phyloP scores from a whole-genome alignment of 2,888 invertebrate species.

The Perdita meconis region DNA sequence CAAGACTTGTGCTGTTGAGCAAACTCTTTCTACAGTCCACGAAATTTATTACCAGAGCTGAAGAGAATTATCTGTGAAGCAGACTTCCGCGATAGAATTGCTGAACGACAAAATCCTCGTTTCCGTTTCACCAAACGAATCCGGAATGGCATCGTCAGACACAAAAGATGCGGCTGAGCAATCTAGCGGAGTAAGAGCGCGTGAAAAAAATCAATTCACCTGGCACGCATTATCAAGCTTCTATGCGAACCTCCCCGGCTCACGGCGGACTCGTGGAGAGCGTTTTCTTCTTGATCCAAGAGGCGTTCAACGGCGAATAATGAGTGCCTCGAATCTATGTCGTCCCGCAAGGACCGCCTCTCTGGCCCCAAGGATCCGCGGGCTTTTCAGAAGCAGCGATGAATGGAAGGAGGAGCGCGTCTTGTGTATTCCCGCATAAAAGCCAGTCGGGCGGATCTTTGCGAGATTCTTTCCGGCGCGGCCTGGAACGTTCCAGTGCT shows the following conservation, averaged over 20 bases:
- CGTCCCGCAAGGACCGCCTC: conserved; percentile 19
- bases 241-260: neutral
- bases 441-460: conserved; percentile 46
- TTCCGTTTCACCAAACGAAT: neutral
- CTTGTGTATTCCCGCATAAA: conserved; percentile 45
- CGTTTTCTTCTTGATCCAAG: conserved; percentile 20
- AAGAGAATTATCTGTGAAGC: too few relatives aligned
- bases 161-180: neutral
- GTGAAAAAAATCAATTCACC: conserved; percentile 17
- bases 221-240: neutral
- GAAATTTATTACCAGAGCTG: too few relatives aligned
- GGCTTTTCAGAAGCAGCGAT: conserved; percentile 46
- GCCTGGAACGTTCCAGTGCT: conserved; percentile 18
- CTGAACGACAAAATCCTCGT: neutral
- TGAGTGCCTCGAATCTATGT: conserved; percentile 50
- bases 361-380: conserved; percentile 35
- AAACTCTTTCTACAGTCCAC: too few relatives aligned
- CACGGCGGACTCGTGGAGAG: neutral
- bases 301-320: conserved; percentile 36
- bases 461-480: conserved; percentile 40
- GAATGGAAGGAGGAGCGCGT: conserved; percentile 56
- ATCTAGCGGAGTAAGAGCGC: conserved; percentile 1
- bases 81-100: neutral
- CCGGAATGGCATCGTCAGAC: neutral
- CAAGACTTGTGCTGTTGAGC: too few relatives aligned